A percentile compares a stretch with the other conserved stretches of the same genome.
These are phyloP conservation scores for Mantis religiosa DNA, from an alignment of 2,888 invertebrate genomes.

Conservation along the genomic window DNA sequence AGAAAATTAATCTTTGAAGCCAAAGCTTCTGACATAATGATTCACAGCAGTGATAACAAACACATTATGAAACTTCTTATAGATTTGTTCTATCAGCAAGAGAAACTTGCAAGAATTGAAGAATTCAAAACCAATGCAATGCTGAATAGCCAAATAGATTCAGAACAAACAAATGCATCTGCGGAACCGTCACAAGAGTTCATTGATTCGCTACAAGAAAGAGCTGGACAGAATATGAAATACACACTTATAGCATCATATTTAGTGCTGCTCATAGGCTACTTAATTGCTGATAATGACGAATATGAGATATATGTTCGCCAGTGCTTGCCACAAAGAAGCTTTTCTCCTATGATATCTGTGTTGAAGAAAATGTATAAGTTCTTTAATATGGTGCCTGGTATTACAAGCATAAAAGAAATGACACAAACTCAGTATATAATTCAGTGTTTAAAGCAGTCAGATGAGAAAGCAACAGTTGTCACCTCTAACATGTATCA, in stretches of 20 bases:
- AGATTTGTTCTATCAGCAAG: background rate
- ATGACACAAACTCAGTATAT: background rate
- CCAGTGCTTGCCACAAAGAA: background rate
- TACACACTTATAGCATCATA: background rate
- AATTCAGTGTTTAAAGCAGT: background rate
- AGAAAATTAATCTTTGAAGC: background rate
- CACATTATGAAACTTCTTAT: background rate
- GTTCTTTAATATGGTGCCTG: background rate
- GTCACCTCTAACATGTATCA: background rate
- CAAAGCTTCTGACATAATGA: background rate
- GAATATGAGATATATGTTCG: background rate
- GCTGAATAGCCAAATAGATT: background rate
- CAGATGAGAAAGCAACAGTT: background rate
- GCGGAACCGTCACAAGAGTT: background rate
- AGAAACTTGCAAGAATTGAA: background rate
- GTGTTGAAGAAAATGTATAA: background rate
- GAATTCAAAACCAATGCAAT: background rate
- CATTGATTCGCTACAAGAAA: background rate
- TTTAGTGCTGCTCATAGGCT: background rate
- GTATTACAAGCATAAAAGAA: background rate
- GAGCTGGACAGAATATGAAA: background rate
- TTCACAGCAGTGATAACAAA: background rate
- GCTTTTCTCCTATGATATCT: background rate
- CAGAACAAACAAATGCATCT: background rate
- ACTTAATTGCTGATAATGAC: background rate